Evolutionary conservation across 1,140 invertebrate species (phyloP).

Genomic region (Megalopta genalis): DNA sequence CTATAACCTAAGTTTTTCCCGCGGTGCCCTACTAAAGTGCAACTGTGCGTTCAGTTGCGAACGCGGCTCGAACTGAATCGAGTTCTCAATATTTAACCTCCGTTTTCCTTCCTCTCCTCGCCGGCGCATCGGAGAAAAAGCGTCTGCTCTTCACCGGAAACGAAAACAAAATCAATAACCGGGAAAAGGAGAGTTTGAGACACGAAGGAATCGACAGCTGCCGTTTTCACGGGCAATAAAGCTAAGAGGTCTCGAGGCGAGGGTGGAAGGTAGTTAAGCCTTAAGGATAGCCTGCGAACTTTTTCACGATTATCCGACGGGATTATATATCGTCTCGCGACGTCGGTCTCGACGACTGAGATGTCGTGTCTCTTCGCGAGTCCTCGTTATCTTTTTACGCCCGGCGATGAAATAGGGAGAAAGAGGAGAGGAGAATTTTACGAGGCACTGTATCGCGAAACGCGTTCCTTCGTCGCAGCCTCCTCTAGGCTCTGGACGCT

Average conservation of each 20-base stretch:
- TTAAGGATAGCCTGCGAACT: not conserved
- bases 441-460: not conserved
- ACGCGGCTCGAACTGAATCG: not conserved
- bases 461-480: too few relatives aligned
- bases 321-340: not conserved
- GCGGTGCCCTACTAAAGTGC: too few relatives aligned
- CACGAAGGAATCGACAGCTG: constrained; percentile 49
- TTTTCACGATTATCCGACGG: not conserved
- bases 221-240: constrained; percentile 49
- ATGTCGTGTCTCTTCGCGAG: not conserved
- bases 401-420: not conserved
- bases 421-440: not conserved
- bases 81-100: not conserved
- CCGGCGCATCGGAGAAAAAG: too few relatives aligned
- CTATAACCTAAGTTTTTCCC: too few relatives aligned
- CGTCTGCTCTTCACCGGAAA: not conserved
- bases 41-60: too few relatives aligned
- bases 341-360: too few relatives aligned
- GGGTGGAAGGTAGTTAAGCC: constrained; percentile 29
- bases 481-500: too few relatives aligned
- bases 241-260: constrained; percentile 49
- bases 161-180: constrained; percentile 43
- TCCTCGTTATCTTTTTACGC: not conserved
- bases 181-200: constrained; percentile 10
- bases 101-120: too few relatives aligned